Percentiles rank a stretch among this genome's conserved stretches.
Evolutionary conservation across 2,113 vertebrate species (phyloP).

Genomic region (Capreolus pygargus): DNA sequence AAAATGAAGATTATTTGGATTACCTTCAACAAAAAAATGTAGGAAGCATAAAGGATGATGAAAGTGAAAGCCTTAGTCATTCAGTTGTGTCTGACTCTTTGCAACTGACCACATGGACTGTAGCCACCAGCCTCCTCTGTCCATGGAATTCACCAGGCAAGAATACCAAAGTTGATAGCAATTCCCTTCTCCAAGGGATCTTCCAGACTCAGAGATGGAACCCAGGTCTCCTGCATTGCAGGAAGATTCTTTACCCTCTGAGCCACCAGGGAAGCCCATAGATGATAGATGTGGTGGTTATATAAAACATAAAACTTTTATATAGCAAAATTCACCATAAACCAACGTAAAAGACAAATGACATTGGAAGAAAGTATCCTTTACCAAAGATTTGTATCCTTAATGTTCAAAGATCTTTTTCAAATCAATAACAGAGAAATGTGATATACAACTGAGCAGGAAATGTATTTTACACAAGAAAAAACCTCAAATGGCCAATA

Average conservation of each 20-base stretch:
- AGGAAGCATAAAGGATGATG: not conserved
- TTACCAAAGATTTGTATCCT: not conserved
- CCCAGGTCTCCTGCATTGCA: not conserved
- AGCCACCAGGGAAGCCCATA: not conserved
- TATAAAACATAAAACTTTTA: not conserved
- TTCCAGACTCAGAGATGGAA: not conserved
- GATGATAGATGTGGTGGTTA: not conserved
- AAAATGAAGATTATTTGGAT: not conserved
- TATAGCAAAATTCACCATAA: not conserved
- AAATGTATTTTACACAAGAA: not conserved
- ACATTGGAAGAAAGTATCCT: not conserved
- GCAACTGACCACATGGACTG: not conserved
- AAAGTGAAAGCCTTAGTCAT: not conserved
- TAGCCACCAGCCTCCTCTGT: not conserved
- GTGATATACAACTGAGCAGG: not conserved
- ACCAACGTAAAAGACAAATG: not conserved
- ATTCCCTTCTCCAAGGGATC: not conserved
- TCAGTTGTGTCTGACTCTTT: not conserved
- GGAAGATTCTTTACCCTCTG: not conserved
- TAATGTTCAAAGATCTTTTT: not conserved
- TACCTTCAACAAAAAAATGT: not conserved
- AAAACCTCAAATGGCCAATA: not conserved
- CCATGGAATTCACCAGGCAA: not conserved
- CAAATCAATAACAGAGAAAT: not conserved
- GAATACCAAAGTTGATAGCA: not conserved